These are phyloP conservation scores for Sitta carolinensis DNA, from an alignment of 2,797 vertebrate species.

Conservation along the genomic window DNA sequence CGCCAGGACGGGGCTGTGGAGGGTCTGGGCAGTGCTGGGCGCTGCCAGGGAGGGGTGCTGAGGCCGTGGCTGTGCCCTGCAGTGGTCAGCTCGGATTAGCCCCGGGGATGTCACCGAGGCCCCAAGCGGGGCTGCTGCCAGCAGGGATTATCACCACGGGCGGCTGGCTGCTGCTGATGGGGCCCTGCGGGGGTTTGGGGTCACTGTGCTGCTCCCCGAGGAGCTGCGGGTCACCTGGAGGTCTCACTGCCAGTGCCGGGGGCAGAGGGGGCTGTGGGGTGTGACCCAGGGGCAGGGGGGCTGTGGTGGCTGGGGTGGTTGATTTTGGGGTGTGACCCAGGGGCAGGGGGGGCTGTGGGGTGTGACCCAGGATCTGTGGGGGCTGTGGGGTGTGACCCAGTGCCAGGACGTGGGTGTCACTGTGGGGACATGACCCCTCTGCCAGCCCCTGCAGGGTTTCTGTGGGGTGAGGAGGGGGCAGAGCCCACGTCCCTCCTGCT, in stretches of 20 bases:
- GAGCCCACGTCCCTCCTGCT: neutral
- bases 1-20: accelerated
- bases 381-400: neutral
- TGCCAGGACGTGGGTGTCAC: neutral
- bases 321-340: neutral
- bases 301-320: too few species aligned
- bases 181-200: neutral
- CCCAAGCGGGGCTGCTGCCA: neutral
- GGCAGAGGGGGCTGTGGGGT: neutral
- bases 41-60: neutral
- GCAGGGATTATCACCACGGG: accelerated
- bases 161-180: neutral
- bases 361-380: accelerated
- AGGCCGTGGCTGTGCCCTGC: accelerated
- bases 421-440: accelerated
- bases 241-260: neutral
- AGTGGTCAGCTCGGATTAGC: neutral
- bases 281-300: neutral
- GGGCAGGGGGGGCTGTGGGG: neutral
- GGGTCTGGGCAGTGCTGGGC: neutral
- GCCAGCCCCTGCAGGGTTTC: neutral
- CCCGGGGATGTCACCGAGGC: neutral
- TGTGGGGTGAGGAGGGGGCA: neutral
- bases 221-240: neutral
- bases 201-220: neutral